These are phyloP conservation scores for Acanthosepion esculentum DNA, from an alignment of 2,888 invertebrate genomes.

Conservation along the genomic window DNA sequence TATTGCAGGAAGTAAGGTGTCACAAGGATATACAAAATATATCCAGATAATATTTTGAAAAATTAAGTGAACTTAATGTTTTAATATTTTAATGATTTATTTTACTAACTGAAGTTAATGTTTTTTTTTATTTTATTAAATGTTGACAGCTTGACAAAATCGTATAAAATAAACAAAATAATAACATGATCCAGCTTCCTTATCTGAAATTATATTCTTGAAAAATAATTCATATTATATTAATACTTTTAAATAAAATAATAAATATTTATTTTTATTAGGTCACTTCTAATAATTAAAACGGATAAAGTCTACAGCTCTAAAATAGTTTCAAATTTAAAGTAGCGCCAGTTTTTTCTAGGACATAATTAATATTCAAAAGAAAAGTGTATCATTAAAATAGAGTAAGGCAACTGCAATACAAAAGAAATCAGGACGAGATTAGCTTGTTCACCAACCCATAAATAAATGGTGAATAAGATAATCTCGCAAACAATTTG, in stretches of 20 bases:
- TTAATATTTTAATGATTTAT: too few relatives aligned
- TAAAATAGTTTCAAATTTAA: not conserved
- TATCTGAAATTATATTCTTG: too few relatives aligned
- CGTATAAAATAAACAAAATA: too few relatives aligned
- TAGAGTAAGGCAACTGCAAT: not conserved
- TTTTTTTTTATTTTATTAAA: too few relatives aligned
- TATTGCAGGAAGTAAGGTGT: too few relatives aligned
- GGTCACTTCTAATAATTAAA: not conserved
- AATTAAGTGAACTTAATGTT: too few relatives aligned
- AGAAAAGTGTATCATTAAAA: not conserved
- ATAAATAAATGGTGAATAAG: not conserved
- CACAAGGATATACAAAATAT: too few relatives aligned
- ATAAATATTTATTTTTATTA: not conserved
- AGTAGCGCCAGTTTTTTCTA: not conserved
- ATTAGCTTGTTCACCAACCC: not conserved
- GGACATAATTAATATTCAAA: not conserved
- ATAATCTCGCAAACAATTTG: not conserved
- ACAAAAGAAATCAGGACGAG: not conserved
- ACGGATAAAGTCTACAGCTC: not conserved
- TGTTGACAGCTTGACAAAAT: too few relatives aligned
- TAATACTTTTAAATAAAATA: not conserved
- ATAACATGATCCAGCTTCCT: too few relatives aligned
- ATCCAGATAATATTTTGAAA: too few relatives aligned
- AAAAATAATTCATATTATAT: not conserved
- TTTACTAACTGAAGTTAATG: too few relatives aligned